Evolutionary conservation across 2,888 invertebrate species (phyloP), one percentile per base, ranked within the genome.

Genomic region (Busseola fusca): DNA sequence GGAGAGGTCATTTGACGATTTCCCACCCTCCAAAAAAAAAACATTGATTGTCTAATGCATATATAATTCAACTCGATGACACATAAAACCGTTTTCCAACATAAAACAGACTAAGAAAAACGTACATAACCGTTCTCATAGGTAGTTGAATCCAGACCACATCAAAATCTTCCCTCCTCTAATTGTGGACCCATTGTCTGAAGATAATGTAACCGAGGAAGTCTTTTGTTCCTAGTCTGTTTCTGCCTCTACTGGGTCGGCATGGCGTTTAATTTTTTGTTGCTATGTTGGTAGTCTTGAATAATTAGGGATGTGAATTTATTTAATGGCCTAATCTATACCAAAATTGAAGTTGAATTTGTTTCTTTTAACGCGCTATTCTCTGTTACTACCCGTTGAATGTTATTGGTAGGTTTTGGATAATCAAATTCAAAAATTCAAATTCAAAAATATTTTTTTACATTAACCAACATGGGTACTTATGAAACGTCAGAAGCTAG

Each of bases 141-240:
- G 6, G 3, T 54, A 74, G 60, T 48, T 21, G 34, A 58, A 54
- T 21, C 18, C 40, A 73, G 59, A 58, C 74, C 62, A 37, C 80
- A 60, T 40, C 25, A 7, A 50, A 66, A 37, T 56, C 54, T 65
- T 64, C 45, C 42, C 45, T 40, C n/a, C 34, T 45, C 59, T 74
- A 78, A 81, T 81, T 78, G 71, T 59, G 27, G 54, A 37, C 67
- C 74, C 40, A 81, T 81, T 80, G 80, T 81, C 60, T 52, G 65
- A 16, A 63, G 64, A 64, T 69, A 74, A 78, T 69, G 68, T 57
- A 54, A 69, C 76, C 16, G 62, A 70, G 67, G 69, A 68, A 70
- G 48, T 58, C 77, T 78, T 81, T 80, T 81, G 72, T 72, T 64
- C 52, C 16, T 50, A 66, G 40, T 60, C 71, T 50, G 30, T 52